A percentile compares a stretch with the other conserved stretches of the same genome.
Evolutionary conservation across 2,888 invertebrate species (phyloP).

Genomic region (Aelia acuminata): DNA sequence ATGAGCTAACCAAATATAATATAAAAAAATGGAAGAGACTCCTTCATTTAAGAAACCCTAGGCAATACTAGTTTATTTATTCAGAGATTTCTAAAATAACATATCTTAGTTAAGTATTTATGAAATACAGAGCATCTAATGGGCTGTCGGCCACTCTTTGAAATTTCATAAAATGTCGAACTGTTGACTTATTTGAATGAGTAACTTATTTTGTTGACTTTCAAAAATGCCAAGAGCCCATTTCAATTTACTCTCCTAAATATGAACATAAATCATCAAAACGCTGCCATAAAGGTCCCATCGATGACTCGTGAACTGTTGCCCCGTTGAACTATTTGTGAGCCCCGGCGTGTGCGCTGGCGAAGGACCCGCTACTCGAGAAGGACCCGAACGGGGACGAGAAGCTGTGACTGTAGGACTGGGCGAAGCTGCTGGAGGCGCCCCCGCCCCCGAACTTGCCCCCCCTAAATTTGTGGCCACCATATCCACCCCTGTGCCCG

Average conservation of each 20-base stretch:
- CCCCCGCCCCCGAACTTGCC: conserved; percentile 51
- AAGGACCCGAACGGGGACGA: conserved; percentile 39
- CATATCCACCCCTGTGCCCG: not conserved
- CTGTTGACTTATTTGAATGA: not conserved
- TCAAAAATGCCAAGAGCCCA: not conserved
- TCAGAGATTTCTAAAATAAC: not conserved
- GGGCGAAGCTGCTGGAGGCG: conserved; percentile 59
- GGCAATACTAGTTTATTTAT: not conserved
- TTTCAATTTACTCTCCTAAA: not conserved
- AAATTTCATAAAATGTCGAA: not conserved
- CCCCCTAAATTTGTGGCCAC: not conserved
- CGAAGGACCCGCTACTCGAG: conserved; percentile 33
- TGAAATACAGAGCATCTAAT: not conserved
- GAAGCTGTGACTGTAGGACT: conserved; percentile 53
- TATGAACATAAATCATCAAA: not conserved
- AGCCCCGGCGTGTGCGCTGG: not conserved
- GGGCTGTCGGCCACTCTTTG: not conserved
- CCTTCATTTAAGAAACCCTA: not conserved
- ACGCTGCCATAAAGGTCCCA: not conserved
- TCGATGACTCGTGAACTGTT: not conserved
- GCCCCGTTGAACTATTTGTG: not conserved
- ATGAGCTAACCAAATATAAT: too few relatives aligned
- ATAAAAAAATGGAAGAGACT: too few relatives aligned
- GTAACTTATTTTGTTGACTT: not conserved
- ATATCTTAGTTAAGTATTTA: not conserved